Conservation (phyloP, 1,140 invertebrate species). For the Globodera rostochiensis region DNA sequence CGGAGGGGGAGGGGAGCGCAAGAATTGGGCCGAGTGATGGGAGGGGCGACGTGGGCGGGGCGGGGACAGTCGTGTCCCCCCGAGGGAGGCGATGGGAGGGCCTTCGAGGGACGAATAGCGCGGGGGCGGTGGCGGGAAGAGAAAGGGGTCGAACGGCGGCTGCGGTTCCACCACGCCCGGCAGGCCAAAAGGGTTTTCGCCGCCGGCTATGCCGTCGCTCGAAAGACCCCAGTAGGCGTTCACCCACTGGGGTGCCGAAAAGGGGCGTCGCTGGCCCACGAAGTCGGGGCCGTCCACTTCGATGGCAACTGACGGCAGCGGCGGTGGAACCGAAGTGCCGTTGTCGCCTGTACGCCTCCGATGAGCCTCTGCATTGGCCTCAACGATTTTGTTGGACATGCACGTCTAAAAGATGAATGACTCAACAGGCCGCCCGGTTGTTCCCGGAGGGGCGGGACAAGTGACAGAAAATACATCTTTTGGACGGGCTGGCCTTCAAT, state of each 20-base stretch:
- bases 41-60: not conserved
- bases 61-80: not conserved
- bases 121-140: slow-evolving; percentile 34
- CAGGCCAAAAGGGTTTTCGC: not conserved
- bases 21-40: slow-evolving; percentile 7
- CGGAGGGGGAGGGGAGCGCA: slow-evolving; percentile 22
- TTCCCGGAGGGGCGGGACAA: no score
- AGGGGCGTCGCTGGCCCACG: slow-evolving; percentile 17
- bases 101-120: slow-evolving; percentile 38
- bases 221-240: not conserved
- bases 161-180: slow-evolving; percentile 26
- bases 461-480: no score
- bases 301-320: slow-evolving; percentile 7
- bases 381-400: slow-evolving; percentile 14
- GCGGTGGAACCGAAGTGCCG: not conserved
- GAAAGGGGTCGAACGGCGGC: slow-evolving; percentile 16
- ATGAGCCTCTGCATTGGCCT: not conserved
- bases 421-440: no score
- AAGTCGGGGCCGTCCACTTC: not conserved
- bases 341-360: not conserved
- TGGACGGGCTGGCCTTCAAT: no score
- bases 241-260: slow-evolving; percentile 24
- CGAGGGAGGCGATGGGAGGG: not conserved
- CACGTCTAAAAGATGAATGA: not conserved
- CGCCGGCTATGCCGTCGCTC: not conserved